phyloP scores from a whole-genome alignment of 2,797 vertebrate genomes.

The Oophaga sylvatica region DNA sequence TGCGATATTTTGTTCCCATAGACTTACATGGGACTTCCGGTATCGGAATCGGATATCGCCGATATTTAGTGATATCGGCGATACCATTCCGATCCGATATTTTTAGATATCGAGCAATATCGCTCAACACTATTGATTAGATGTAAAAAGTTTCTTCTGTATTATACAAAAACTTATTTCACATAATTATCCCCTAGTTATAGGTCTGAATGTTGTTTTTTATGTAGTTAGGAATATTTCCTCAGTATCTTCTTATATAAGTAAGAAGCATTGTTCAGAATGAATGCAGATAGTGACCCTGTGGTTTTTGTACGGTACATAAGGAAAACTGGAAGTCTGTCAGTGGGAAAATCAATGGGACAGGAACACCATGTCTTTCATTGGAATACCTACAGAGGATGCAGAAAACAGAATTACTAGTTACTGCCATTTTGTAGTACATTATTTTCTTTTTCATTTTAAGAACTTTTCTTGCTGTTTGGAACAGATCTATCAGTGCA shows the following conservation, averaged over 20 bases:
- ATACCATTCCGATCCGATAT: too few species aligned
- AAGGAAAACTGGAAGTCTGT: background rate
- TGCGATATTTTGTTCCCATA: too few species aligned
- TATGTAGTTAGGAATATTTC: background rate
- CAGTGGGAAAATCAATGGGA: slow-evolving; percentile 22
- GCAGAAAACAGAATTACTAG: background rate
- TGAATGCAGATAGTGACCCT: slow-evolving; percentile 10
- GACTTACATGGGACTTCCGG: too few species aligned
- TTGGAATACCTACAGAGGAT: background rate
- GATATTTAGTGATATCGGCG: too few species aligned
- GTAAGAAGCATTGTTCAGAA: background rate
- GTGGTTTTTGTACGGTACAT: slow-evolving; percentile 13
- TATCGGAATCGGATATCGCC: too few species aligned
- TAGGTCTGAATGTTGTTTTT: background rate
- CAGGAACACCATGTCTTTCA: slow-evolving; percentile 16
- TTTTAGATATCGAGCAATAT: too few species aligned
- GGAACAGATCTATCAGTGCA: background rate
- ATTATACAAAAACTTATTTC: background rate
- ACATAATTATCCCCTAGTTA: background rate
- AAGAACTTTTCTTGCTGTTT: background rate
- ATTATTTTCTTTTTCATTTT: background rate
- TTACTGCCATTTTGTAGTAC: background rate
- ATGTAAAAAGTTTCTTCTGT: background rate
- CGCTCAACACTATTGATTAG: too few species aligned
- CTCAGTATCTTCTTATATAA: background rate